Conservation (phyloP, 2,113 vertebrate species). For the Empidonax alnorum region DNA sequence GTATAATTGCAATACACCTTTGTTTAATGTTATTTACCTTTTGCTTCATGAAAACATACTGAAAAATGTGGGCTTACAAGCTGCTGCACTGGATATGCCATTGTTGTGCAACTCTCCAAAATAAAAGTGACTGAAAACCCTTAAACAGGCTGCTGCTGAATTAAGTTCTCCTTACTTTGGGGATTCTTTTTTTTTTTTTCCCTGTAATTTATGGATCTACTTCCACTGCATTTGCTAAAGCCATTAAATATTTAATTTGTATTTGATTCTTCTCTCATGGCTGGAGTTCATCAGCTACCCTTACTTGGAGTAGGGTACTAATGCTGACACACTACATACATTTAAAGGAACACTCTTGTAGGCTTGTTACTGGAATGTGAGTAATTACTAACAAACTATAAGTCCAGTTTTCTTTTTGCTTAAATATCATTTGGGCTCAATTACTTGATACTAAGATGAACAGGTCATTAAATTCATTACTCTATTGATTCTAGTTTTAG, state of each 20-base stretch:
- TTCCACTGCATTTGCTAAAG: background rate
- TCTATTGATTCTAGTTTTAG: constrained; percentile 41
- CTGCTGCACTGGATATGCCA: background rate
- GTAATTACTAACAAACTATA: constrained; percentile 46
- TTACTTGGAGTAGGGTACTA: background rate
- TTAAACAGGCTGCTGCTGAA: background rate
- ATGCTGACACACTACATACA: background rate
- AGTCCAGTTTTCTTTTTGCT: constrained; percentile 14
- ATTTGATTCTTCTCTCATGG: constrained; percentile 36
- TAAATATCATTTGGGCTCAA: constrained; percentile 43
- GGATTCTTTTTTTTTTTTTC: background rate
- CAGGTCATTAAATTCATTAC: constrained; percentile 9
- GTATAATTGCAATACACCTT: background rate
- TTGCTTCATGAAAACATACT: background rate
- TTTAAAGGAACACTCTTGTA: constrained; percentile 34
- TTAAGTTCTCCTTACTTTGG: background rate
- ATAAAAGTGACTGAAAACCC: background rate
- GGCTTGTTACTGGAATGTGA: constrained; percentile 37
- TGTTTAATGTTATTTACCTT: background rate
- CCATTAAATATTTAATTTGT: constrained; percentile 42
- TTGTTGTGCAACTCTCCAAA: background rate
- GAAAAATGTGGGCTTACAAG: background rate
- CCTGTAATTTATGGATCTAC: background rate
- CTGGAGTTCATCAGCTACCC: constrained; percentile 24
- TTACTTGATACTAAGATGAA: constrained; percentile 34